Percentiles rank a stretch among this genome's conserved stretches.
These are phyloP conservation scores for Heliocidaris tuberculata DNA, from an alignment of 35 echinoderm and acorn worm species.

Conservation along the genomic window DNA sequence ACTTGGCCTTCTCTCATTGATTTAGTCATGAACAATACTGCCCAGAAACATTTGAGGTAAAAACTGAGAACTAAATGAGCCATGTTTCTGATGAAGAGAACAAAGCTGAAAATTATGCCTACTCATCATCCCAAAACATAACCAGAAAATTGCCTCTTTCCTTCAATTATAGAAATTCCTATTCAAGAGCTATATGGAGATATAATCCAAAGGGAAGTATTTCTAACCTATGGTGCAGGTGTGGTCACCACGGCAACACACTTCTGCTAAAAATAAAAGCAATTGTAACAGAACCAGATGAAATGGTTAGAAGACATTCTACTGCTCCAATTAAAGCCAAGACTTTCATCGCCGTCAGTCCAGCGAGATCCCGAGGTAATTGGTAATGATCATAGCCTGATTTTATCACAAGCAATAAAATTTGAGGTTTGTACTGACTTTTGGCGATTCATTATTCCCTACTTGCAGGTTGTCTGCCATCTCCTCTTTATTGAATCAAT, in stretches of 20 bases:
- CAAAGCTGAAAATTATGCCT: not conserved
- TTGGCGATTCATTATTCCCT: not conserved
- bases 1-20: too few species aligned
- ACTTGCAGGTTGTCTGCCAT: not conserved
- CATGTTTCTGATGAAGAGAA: too few species aligned
- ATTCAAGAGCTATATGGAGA: not conserved
- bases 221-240: not conserved
- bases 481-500: not conserved
- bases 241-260: not conserved
- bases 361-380: not conserved
- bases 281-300: conserved; percentile 11
- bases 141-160: not conserved
- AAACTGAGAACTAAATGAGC: too few species aligned
- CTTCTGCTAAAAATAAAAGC: not conserved
- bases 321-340: not conserved
- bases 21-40: too few species aligned
- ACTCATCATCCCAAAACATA: not conserved
- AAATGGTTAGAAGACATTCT: not conserved
- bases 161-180: not conserved
- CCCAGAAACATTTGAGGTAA: too few species aligned
- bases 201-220: not conserved
- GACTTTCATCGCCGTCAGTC: not conserved
- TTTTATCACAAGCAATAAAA: not conserved
- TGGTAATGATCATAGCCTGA: not conserved
- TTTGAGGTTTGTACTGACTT: not conserved